Conservation (phyloP, 2,888 invertebrate species). For the Drosophila siamana region DNA sequence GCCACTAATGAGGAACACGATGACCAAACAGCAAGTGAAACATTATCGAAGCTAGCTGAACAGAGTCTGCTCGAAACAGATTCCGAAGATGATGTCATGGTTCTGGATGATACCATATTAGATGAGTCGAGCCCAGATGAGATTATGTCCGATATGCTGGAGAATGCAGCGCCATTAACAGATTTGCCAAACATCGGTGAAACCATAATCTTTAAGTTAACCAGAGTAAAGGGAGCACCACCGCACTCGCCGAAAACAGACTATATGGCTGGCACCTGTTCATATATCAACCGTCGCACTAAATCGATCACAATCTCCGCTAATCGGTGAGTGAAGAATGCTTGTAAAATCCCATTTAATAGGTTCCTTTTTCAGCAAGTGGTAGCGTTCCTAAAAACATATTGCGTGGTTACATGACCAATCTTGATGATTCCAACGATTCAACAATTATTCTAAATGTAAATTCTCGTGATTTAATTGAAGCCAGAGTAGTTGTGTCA, state of each 20-base stretch:
- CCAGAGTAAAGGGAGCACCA: constrained; percentile 30
- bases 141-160: constrained; percentile 49
- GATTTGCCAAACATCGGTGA: constrained; percentile 55
- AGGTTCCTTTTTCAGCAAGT: constrained; percentile 41
- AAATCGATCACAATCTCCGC: constrained; percentile 58
- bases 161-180: constrained; percentile 28
- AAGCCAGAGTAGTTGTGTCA: constrained; percentile 46
- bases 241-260: constrained; percentile 13
- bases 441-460: constrained; percentile 33
- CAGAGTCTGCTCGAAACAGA: constrained; percentile 48
- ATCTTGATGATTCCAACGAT: constrained; percentile 41
- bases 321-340: constrained; percentile 55
- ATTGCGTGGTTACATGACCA: constrained; percentile 37
- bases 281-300: constrained; percentile 69
- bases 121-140: constrained; percentile 47
- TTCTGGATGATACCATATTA: constrained; percentile 62
- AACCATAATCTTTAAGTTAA: constrained; percentile 60
- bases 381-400: background rate
- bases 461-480: constrained; percentile 50
- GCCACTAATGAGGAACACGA: background rate
- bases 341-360: background rate
- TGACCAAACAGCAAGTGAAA: background rate
- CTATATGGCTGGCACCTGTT: constrained; percentile 63
- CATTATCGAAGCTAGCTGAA: constrained; percentile 1
- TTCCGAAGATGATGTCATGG: constrained; percentile 70